phyloP scores from a whole-genome alignment of 2,797 vertebrate species.

The Mormyrus hasselquistii region DNA sequence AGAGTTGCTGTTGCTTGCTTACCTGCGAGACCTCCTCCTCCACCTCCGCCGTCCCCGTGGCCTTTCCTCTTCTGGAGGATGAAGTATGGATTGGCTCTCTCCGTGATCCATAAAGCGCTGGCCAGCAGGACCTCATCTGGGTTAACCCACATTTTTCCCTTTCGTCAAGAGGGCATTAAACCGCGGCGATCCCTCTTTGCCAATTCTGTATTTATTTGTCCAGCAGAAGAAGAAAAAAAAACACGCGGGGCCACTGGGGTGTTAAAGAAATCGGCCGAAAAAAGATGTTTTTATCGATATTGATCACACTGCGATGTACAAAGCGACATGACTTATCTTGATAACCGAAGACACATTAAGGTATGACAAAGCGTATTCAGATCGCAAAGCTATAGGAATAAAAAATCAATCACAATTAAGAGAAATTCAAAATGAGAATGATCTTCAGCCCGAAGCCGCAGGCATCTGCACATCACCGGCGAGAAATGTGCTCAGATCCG shows the following conservation, averaged over 20 bases:
- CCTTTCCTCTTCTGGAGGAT: conserved; percentile 93
- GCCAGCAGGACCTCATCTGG: conserved; percentile 94
- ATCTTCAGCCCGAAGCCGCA: background rate
- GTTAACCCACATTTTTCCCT: conserved; percentile 81
- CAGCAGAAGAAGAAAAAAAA: background rate
- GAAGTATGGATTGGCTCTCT: conserved; percentile 94
- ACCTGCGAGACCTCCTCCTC: conserved; percentile 77
- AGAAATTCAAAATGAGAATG: background rate
- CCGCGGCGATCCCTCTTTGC: background rate
- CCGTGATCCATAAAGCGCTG: conserved; percentile 90
- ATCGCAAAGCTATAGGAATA: background rate
- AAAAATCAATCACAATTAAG: background rate
- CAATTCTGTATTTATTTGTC: background rate
- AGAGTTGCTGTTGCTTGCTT: conserved; percentile 41
- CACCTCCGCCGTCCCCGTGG: conserved; percentile 84
- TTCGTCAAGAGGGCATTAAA: background rate
- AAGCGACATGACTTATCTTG: background rate
- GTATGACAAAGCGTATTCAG: background rate
- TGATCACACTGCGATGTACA: background rate
- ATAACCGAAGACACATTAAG: background rate
- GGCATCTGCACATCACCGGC: background rate
- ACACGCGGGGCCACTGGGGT: background rate
- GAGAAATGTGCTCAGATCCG: background rate
- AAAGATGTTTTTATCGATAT: background rate
- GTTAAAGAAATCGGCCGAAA: background rate